A percentile compares a stretch with the other conserved stretches of the same genome.
These are phyloP conservation scores for Lamprotornis superbus DNA, from an alignment of 2,113 vertebrate genomes.

Conservation along the genomic window DNA sequence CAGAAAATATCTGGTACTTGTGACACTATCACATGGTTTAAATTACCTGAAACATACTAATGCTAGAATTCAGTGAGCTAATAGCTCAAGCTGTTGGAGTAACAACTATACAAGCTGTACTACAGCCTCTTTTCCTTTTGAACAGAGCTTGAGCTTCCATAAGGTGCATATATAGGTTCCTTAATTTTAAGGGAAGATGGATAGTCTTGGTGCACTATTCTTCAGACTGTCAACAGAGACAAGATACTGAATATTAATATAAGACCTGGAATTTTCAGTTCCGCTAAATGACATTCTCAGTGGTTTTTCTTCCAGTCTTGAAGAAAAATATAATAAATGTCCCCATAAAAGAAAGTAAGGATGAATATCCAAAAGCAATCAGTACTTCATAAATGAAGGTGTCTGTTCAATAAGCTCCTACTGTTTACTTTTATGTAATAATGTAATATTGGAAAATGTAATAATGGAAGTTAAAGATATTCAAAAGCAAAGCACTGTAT, in stretches of 20 bases:
- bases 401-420: not conserved
- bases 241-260: not conserved
- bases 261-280: not conserved
- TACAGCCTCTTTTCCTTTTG: not conserved
- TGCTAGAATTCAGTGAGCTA: not conserved
- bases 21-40: not conserved
- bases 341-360: constrained; percentile 9
- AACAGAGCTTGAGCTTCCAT: not conserved
- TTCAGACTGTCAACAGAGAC: not conserved
- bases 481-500: not conserved
- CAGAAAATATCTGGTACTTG: not conserved
- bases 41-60: not conserved
- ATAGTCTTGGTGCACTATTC: not conserved
- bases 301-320: constrained; percentile 32
- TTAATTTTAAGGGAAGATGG: not conserved
- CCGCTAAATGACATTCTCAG: not conserved
- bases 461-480: not conserved
- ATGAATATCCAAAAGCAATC: constrained; percentile 38
- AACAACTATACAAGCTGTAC: not conserved
- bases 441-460: too few species aligned
- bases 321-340: constrained; percentile 25
- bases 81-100: not conserved
- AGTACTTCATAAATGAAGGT: constrained; percentile 3
- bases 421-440: constrained; percentile 37
- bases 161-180: not conserved